Percentiles rank a stretch among this genome's conserved stretches.
Evolutionary conservation across 2,113 vertebrate species (phyloP).

Genomic region (Channa argus): DNA sequence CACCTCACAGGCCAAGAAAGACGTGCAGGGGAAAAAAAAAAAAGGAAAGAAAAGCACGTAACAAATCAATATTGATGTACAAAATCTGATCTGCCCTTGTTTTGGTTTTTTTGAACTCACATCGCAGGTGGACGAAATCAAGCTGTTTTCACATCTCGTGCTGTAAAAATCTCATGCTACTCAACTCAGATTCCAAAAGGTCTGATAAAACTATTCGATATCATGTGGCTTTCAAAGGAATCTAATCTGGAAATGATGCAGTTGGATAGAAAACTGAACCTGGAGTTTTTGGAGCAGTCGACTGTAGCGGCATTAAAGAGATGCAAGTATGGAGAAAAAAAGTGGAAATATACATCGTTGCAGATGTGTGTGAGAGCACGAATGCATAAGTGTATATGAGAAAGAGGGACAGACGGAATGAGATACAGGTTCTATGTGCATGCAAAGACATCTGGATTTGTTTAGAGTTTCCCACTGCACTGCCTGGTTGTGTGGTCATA

Average conservation of each 20-base stretch:
- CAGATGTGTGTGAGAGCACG: conserved; percentile 51
- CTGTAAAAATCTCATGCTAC: conserved; percentile 28
- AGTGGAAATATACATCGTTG: conserved; percentile 53
- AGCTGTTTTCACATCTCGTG: conserved; percentile 23
- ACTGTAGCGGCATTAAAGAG: conserved; percentile 11
- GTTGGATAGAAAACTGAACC: conserved; percentile 16
- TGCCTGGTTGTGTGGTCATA: conserved; percentile 68
- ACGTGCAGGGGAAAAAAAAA: conserved; percentile 7
- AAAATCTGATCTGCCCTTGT: not conserved
- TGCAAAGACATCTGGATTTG: conserved; percentile 77
- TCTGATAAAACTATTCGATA: conserved; percentile 49
- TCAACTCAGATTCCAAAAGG: conserved; percentile 26
- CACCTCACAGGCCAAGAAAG: conserved; percentile 50
- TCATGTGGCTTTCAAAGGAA: conserved; percentile 31
- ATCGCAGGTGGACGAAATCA: conserved; percentile 42
- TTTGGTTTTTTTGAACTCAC: not conserved
- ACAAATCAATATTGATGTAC: not conserved
- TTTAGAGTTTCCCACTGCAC: conserved; percentile 68
- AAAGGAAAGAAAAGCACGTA: not conserved
- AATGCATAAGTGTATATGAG: conserved; percentile 10
- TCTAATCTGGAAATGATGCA: conserved; percentile 26
- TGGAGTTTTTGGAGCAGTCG: not conserved
- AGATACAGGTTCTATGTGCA: conserved; percentile 28
- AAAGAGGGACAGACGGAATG: conserved; percentile 25
- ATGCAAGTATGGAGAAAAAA: conserved; percentile 43